Conservation (phyloP, 1,140 invertebrate genomes). For the Apis mellifera region DNA sequence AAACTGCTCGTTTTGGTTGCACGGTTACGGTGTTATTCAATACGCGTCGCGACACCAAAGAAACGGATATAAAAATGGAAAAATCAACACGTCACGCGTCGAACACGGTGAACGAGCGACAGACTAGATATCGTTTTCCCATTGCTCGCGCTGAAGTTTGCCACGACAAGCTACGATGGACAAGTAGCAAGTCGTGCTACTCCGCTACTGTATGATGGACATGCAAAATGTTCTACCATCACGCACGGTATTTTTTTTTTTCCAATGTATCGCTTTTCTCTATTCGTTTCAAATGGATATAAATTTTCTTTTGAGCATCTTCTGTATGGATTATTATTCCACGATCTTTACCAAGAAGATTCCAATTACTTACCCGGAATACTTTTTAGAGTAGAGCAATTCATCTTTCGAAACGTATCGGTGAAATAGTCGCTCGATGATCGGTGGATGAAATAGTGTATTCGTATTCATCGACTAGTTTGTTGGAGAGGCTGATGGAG, state of each 20-base stretch:
- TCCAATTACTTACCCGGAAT: too few relatives aligned
- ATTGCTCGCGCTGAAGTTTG: slow-evolving; percentile 19
- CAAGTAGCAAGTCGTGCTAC: not conserved
- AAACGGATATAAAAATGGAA: not conserved
- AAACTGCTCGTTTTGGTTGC: slow-evolving; percentile 19
- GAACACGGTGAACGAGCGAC: not conserved
- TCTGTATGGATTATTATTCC: too few relatives aligned
- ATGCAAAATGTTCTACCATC: not conserved
- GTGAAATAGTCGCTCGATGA: not conserved
- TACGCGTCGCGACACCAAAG: not conserved
- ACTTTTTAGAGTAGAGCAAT: too few relatives aligned
- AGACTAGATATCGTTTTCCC: slow-evolving; percentile 20
- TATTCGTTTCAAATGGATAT: too few relatives aligned
- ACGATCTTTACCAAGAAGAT: too few relatives aligned
- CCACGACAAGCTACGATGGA: not conserved
- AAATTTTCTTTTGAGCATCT: too few relatives aligned
- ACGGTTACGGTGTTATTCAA: not conserved
- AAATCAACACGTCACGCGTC: slow-evolving; percentile 17
- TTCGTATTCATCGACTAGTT: slow-evolving; percentile 7
- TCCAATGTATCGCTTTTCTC: not conserved
- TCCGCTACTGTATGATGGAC: not conserved
- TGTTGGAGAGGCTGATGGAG: not conserved
- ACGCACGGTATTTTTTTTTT: not conserved
- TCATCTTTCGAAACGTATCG: not conserved
- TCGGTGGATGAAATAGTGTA: not conserved